Evolutionary conservation across 2,113 vertebrate genomes (phyloP).

Genomic region (Progne subis): DNA sequence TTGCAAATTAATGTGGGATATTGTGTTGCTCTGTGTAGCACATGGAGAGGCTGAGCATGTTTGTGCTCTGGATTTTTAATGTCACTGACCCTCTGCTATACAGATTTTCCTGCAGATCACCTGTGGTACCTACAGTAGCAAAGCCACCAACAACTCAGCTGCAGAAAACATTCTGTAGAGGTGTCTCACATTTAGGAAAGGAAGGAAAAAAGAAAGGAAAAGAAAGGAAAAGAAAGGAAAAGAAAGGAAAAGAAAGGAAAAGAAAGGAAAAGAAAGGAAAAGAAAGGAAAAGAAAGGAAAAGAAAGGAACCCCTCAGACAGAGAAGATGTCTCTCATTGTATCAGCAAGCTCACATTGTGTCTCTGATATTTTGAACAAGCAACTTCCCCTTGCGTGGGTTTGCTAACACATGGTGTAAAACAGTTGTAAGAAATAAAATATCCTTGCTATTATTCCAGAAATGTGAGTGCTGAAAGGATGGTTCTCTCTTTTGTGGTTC

Average conservation of each 20-base stretch:
- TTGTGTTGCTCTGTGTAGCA: neutral
- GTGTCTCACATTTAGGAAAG: neutral
- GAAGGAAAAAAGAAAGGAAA: neutral
- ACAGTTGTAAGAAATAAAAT: neutral
- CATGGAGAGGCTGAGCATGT: neutral
- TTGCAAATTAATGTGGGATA: neutral
- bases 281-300: neutral
- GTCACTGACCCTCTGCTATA: neutral
- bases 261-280: neutral
- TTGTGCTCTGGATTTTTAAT: neutral
- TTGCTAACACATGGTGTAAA: constrained; percentile 8
- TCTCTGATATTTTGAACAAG: neutral
- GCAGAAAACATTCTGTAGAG: neutral
- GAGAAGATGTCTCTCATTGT: neutral
- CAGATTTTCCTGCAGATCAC: neutral
- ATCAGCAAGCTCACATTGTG: neutral
- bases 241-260: neutral
- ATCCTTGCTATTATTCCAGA: neutral
- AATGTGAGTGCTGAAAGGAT: neutral
- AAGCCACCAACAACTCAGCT: neutral
- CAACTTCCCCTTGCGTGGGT: neutral
- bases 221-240: no score
- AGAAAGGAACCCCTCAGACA: neutral
- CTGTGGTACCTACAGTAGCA: neutral
- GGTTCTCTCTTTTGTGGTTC: neutral